These are phyloP conservation scores for Sepioteuthis lessoniana DNA, from an alignment of 2,888 invertebrate species.

Conservation along the genomic window DNA sequence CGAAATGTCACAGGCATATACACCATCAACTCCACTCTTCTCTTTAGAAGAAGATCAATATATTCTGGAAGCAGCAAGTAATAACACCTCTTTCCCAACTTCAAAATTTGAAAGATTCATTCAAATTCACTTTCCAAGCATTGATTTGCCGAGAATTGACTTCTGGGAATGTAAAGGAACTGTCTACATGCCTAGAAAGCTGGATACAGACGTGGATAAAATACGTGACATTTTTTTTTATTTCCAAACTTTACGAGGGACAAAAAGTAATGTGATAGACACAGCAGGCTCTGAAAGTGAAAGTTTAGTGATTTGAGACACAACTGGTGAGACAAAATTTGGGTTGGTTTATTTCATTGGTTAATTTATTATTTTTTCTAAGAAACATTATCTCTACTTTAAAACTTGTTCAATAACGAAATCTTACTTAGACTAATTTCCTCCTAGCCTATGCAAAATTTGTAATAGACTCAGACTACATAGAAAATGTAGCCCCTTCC, in stretches of 20 bases:
- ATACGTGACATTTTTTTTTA: constrained; percentile 38
- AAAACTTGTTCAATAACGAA: not conserved
- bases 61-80: constrained; percentile 64
- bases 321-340: not conserved
- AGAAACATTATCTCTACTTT: not conserved
- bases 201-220: not conserved
- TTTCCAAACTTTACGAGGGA: not conserved
- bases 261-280: not conserved
- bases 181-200: not conserved
- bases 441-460: no score
- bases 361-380: not conserved
- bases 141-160: constrained; percentile 56
- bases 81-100: constrained; percentile 64
- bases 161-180: constrained; percentile 51
- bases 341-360: not conserved
- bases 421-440: not conserved
- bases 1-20: constrained; percentile 67
- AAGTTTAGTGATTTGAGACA: not conserved
- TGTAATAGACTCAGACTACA: no score
- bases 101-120: constrained; percentile 67
- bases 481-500: no score
- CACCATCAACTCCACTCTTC: constrained; percentile 66
- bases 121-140: constrained; percentile 62
- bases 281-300: not conserved
- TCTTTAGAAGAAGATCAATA: constrained; percentile 68